phyloP scores from a whole-genome alignment of 2,888 invertebrate genomes.

The Tenthredo livida region DNA sequence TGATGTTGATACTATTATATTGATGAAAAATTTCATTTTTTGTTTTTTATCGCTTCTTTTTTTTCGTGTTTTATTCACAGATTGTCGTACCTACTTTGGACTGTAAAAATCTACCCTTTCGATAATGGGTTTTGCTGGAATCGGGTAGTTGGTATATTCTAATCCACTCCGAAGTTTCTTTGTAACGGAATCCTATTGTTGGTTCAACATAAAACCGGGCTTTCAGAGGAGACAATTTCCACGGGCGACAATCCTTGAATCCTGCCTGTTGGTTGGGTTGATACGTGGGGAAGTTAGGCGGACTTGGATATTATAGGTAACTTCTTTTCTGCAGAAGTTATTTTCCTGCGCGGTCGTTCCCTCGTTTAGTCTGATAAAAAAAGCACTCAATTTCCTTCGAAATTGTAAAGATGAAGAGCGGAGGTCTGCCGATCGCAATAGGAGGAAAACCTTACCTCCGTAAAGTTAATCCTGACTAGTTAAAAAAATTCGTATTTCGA shows the following conservation, averaged over 20 bases:
- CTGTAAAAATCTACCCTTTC: background rate
- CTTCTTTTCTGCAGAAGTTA: conserved; percentile 25
- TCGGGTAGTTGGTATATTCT: background rate
- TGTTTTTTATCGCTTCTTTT: background rate
- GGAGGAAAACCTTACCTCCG: background rate
- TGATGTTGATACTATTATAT: background rate
- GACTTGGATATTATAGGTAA: conserved; percentile 35
- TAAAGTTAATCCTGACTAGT: no score
- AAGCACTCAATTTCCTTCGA: conserved; percentile 33
- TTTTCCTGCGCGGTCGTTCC: conserved; percentile 23
- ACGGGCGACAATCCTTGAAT: conserved; percentile 14
- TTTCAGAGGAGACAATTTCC: conserved; percentile 28
- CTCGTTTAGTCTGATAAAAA: conserved; percentile 34
- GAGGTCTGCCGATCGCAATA: background rate
- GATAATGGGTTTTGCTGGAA: background rate
- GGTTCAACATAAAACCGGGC: conserved; percentile 13
- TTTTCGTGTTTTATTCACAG: background rate
- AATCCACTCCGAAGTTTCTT: conserved; percentile 16
- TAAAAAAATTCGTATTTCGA: no score
- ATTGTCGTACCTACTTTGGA: background rate
- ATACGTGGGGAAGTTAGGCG: conserved; percentile 9
- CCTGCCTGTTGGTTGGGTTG: background rate
- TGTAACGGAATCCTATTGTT: conserved; percentile 6
- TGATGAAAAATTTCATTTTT: background rate
- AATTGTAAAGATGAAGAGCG: conserved; percentile 29